These are phyloP conservation scores for Scalopus aquaticus DNA, from an alignment of 2,113 vertebrate species.

Conservation along the genomic window DNA sequence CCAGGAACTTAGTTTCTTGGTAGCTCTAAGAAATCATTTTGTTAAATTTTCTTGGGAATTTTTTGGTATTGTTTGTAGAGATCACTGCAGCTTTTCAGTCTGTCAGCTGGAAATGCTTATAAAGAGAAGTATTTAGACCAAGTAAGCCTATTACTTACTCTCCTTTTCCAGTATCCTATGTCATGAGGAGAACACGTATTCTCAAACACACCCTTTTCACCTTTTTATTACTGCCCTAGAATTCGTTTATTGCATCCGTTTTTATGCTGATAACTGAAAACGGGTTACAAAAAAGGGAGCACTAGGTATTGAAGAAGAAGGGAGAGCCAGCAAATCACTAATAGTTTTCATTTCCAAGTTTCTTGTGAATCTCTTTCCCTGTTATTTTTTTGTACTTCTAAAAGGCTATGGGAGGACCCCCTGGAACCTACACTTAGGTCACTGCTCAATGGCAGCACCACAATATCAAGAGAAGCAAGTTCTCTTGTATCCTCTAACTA, in stretches of 20 bases:
- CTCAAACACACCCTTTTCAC: background rate
- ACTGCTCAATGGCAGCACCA: background rate
- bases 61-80: background rate
- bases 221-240: background rate
- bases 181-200: background rate
- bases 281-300: background rate
- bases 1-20: background rate
- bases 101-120: background rate
- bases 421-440: background rate
- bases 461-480: background rate
- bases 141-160: background rate
- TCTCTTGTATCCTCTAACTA: background rate
- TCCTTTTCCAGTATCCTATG: background rate
- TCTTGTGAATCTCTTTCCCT: background rate
- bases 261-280: constrained; percentile 30
- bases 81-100: background rate
- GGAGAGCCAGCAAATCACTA: background rate
- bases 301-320: background rate
- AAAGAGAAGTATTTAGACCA: background rate
- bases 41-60: background rate
- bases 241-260: background rate
- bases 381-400: background rate
- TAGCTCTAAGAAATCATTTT: background rate
- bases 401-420: background rate
- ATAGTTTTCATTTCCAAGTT: constrained; percentile 7